Percentiles rank a stretch among this genome's conserved stretches.
Evolutionary conservation across 2,797 vertebrate genomes (phyloP).

Genomic region (Enteromius fasciolatus): DNA sequence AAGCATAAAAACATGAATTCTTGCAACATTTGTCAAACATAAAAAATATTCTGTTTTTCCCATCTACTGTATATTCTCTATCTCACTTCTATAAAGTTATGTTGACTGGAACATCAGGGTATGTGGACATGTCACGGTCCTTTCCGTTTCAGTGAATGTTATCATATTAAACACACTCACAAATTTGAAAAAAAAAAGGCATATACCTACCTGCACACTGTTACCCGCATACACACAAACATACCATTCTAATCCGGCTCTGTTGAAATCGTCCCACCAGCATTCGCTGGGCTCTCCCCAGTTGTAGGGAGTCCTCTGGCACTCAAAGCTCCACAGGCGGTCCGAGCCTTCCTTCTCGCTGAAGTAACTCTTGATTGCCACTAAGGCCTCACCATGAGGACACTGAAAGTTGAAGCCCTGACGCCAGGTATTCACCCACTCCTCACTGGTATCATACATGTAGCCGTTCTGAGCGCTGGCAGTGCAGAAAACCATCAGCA

Average conservation of each 20-base stretch:
- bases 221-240: slow-evolving; percentile 61
- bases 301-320: slow-evolving; percentile 84
- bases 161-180: background rate
- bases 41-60: background rate
- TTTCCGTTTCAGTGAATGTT: background rate
- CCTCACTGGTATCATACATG: slow-evolving; percentile 75
- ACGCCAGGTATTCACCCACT: slow-evolving; percentile 88
- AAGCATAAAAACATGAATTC: background rate
- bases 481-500: slow-evolving; percentile 70
- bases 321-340: slow-evolving; percentile 92
- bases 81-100: background rate
- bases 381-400: slow-evolving; percentile 88
- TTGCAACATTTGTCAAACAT: background rate
- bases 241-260: slow-evolving; percentile 93
- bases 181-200: background rate
- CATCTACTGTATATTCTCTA: background rate
- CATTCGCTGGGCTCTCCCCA: slow-evolving; percentile 92
- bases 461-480: slow-evolving; percentile 72
- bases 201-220: background rate
- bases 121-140: background rate
- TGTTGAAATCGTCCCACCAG: slow-evolving; percentile 99
- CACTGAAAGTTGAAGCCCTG: slow-evolving; percentile 98
- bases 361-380: slow-evolving; percentile 89
- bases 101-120: background rate
- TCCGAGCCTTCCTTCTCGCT: slow-evolving; percentile 88